Conservation (phyloP, 2,797 vertebrate genomes). For the Nannoperca obscura region DNA sequence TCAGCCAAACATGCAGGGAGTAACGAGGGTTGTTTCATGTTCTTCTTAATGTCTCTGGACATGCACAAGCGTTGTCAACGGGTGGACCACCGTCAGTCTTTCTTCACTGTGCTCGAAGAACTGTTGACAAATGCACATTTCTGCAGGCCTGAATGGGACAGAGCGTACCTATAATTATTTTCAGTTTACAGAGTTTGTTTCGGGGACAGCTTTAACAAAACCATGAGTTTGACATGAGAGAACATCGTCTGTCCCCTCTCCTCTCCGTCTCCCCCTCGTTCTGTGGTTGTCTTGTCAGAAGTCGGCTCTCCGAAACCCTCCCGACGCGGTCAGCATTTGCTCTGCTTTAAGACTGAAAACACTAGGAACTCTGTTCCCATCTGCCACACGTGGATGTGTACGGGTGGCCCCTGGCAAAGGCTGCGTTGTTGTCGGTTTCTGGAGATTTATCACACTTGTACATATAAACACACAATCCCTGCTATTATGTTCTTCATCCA, state of each 20-base stretch:
- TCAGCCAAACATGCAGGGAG: slow-evolving; percentile 40
- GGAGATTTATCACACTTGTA: slow-evolving; percentile 40
- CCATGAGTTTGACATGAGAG: slow-evolving; percentile 20
- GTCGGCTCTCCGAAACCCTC: not conserved
- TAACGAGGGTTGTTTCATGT: slow-evolving; percentile 46
- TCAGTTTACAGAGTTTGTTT: slow-evolving; percentile 15
- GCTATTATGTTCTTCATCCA: slow-evolving; percentile 51
- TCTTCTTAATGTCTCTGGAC: slow-evolving; percentile 6
- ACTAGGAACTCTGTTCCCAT: slow-evolving; percentile 52
- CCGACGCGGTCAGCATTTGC: slow-evolving; percentile 35
- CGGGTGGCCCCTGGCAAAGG: slow-evolving; percentile 53
- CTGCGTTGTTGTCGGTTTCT: slow-evolving; percentile 36
- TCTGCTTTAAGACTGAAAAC: slow-evolving; percentile 36
- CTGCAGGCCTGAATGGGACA: slow-evolving; percentile 15
- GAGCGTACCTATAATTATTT: not conserved
- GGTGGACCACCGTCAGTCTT: slow-evolving; percentile 9
- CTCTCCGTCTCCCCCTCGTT: not conserved
- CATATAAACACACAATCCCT: slow-evolving; percentile 36
- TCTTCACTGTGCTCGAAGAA: slow-evolving; percentile 36
- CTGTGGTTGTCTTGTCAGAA: slow-evolving; percentile 13
- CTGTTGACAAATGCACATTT: slow-evolving; percentile 28
- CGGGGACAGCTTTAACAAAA: slow-evolving; percentile 42
- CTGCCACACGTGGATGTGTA: slow-evolving; percentile 49
- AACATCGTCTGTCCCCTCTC: not conserved
- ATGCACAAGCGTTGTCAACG: slow-evolving; percentile 3